Conservation (phyloP, 2,888 invertebrate genomes). For the Noctua comes region DNA sequence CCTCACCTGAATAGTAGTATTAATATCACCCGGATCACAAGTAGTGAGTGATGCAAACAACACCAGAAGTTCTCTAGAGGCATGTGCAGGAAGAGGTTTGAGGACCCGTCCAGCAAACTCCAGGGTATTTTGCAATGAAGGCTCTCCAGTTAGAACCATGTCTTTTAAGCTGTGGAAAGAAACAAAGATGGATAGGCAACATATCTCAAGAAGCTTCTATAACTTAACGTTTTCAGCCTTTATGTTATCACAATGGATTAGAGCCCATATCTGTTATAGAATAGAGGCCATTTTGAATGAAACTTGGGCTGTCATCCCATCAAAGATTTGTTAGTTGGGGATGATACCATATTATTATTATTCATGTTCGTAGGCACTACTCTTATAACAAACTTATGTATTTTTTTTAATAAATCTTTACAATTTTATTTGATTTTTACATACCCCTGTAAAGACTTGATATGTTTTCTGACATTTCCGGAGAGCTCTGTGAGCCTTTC, state of each 20-base stretch:
- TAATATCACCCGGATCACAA: constrained; percentile 98
- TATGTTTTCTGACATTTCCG: constrained; percentile 95
- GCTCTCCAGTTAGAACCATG: constrained; percentile 95
- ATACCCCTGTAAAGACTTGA: constrained; percentile 92
- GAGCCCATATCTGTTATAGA: not conserved
- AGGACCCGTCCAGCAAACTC: constrained; percentile 96
- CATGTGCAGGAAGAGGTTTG: constrained; percentile 97
- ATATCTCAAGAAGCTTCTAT: not conserved
- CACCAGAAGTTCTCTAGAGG: constrained; percentile 97
- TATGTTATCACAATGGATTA: not conserved
- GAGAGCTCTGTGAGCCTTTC: constrained; percentile 97
- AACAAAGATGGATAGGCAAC: not conserved
- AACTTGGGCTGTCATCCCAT: not conserved
- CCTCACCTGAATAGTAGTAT: constrained; percentile 91
- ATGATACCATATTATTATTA: not conserved
- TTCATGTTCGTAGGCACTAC: not conserved
- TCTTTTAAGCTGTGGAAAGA: constrained; percentile 88
- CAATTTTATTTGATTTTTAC: constrained; percentile 20
- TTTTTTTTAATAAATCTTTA: not conserved
- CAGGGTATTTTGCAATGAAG: constrained; percentile 98
- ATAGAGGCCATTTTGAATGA: not conserved
- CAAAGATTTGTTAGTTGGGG: not conserved
- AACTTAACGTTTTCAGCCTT: not conserved
- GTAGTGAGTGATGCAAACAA: constrained; percentile 98
- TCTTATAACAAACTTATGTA: not conserved